A percentile compares a stretch with the other conserved stretches of the same genome.
Conservation (phyloP, 2,797 vertebrate genomes). For the Acridotheres tristis region DNA sequence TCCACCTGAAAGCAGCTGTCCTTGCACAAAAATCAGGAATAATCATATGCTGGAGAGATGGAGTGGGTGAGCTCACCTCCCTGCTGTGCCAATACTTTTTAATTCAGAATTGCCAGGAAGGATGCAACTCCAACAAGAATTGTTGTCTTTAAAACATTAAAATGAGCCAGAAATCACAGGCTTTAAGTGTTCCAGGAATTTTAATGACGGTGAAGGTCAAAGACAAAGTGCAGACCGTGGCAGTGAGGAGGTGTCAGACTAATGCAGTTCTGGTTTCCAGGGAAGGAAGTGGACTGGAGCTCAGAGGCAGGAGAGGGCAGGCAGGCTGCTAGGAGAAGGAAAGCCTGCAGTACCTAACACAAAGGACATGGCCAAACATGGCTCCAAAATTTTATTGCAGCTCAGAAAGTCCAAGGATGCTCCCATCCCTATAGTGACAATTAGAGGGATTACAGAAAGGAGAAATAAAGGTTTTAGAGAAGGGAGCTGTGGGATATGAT, state of each 20-base stretch:
- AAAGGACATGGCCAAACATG: neutral
- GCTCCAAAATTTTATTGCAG: neutral
- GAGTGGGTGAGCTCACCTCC: neutral
- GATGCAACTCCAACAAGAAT: conserved; percentile 30
- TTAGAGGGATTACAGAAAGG: neutral
- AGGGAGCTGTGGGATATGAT: neutral
- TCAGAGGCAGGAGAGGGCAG: neutral
- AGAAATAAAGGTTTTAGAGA: neutral
- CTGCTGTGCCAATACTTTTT: conserved; percentile 15
- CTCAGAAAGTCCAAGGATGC: neutral
- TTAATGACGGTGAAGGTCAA: conserved; percentile 6
- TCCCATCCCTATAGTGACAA: no score
- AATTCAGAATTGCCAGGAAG: conserved; percentile 26
- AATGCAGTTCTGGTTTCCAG: conserved; percentile 7
- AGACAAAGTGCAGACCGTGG: neutral
- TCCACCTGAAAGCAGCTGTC: neutral
- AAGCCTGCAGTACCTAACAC: no score
- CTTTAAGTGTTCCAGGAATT: neutral
- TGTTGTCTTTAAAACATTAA: neutral
- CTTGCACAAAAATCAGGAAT: neutral
- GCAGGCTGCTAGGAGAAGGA: neutral
- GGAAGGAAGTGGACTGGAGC: neutral
- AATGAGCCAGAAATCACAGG: conserved; percentile 36
- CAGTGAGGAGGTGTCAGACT: conserved; percentile 24
- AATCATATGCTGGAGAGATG: neutral